These are phyloP conservation scores for Trichonephila clavipes DNA, from an alignment of 1,140 invertebrate species.

Conservation along the genomic window DNA sequence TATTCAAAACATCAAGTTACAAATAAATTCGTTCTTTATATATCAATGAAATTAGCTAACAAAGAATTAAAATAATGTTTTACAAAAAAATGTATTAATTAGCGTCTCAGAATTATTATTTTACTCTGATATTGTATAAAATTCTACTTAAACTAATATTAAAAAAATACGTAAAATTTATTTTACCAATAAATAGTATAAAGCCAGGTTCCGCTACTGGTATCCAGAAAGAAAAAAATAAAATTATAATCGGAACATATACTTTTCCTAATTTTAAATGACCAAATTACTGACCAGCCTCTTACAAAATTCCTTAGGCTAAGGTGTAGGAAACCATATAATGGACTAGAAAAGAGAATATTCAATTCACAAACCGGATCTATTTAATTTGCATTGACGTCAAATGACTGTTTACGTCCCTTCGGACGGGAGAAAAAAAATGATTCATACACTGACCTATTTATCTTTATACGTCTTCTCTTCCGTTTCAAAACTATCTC, in stretches of 20 bases:
- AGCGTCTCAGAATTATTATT: no score
- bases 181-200: no score
- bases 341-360: neutral
- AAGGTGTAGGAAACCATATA: neutral
- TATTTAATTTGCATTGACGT: constrained; percentile 17
- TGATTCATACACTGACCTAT: constrained; percentile 41
- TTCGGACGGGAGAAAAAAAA: neutral
- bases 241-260: neutral
- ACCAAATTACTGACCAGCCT: neutral
- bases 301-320: neutral
- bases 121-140: no score
- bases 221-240: no score
- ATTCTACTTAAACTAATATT: no score
- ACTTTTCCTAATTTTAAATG: neutral
- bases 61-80: no score
- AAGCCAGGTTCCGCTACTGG: no score
- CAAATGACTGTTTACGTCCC: constrained; percentile 21
- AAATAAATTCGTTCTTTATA: no score
- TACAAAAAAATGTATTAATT: no score
- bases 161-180: no score
- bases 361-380: constrained; percentile 17
- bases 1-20: no score
- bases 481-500: neutral
- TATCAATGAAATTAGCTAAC: no score
- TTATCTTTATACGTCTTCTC: neutral